phyloP scores from a whole-genome alignment of 2,797 vertebrate genomes.

The Coilia nasus region DNA sequence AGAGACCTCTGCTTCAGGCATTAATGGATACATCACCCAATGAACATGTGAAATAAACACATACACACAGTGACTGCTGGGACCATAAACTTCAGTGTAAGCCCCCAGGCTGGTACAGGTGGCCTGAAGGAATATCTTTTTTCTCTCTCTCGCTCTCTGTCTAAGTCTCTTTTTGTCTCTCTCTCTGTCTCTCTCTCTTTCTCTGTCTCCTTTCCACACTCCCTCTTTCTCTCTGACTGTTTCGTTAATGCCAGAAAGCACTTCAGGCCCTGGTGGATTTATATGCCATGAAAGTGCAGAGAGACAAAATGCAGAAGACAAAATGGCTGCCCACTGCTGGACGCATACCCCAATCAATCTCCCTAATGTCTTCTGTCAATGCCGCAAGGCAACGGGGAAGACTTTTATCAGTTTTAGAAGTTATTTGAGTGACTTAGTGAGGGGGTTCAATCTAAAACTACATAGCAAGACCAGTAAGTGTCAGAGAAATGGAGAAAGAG shows the following conservation, averaged over 20 bases:
- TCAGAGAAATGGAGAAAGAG: background rate
- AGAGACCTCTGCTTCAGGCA: background rate
- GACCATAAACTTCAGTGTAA: background rate
- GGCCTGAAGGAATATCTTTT: background rate
- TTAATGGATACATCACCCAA: background rate
- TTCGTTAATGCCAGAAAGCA: background rate
- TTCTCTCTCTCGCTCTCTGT: background rate
- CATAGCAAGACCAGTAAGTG: background rate
- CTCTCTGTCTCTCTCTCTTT: background rate
- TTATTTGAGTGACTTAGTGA: constrained; percentile 11
- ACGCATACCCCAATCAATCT: constrained; percentile 31
- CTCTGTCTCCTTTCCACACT: background rate
- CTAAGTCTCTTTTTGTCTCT: background rate
- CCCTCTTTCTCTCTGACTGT: background rate
- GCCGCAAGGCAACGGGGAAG: background rate
- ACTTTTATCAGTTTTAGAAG: background rate
- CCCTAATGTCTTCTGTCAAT: constrained; percentile 26
- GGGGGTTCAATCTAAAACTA: background rate
- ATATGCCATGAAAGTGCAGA: constrained; percentile 1
- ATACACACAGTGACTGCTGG: background rate
- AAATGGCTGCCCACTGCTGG: constrained; percentile 16
- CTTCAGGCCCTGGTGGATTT: background rate
- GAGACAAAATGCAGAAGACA: constrained; percentile 2
- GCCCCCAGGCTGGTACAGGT: background rate
- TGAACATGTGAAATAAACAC: background rate